These are phyloP conservation scores for Glaucomys volans DNA, from an alignment of 2,113 vertebrate species.

Conservation along the genomic window DNA sequence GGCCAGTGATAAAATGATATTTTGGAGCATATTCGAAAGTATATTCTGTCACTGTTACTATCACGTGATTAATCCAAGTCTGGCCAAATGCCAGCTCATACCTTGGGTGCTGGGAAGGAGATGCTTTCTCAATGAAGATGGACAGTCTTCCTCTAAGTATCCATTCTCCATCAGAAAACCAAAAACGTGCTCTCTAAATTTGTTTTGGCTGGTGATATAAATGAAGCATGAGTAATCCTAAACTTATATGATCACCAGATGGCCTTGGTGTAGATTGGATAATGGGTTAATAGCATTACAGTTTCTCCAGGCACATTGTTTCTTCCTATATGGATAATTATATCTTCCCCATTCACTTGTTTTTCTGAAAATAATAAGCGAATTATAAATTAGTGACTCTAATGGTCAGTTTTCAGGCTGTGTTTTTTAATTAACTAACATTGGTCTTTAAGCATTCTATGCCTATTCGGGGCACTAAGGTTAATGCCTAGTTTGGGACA, in stretches of 20 bases:
- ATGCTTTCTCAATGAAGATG: not conserved
- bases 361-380: slow-evolving; percentile 36
- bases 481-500: slow-evolving; percentile 31
- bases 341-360: slow-evolving; percentile 13
- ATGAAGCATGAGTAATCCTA: not conserved
- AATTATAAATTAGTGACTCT: slow-evolving; percentile 18
- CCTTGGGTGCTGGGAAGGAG: not conserved
- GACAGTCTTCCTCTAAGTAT: not conserved
- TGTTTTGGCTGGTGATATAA: not conserved
- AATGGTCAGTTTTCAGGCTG: slow-evolving; percentile 10
- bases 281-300: not conserved
- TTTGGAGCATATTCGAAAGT: not conserved
- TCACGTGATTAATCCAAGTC: not conserved
- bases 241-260: not conserved
- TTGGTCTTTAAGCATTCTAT: slow-evolving; percentile 3
- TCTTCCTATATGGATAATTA: not conserved
- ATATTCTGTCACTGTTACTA: not conserved
- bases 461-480: not conserved
- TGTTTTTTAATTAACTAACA: not conserved
- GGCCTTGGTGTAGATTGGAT: not conserved
- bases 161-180: not conserved
- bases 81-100: not conserved
- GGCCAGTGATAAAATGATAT: not conserved
- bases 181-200: not conserved
- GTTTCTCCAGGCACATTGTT: not conserved